phyloP scores from a whole-genome alignment of 2,888 invertebrate genomes.

The Metellina segmentata region DNA sequence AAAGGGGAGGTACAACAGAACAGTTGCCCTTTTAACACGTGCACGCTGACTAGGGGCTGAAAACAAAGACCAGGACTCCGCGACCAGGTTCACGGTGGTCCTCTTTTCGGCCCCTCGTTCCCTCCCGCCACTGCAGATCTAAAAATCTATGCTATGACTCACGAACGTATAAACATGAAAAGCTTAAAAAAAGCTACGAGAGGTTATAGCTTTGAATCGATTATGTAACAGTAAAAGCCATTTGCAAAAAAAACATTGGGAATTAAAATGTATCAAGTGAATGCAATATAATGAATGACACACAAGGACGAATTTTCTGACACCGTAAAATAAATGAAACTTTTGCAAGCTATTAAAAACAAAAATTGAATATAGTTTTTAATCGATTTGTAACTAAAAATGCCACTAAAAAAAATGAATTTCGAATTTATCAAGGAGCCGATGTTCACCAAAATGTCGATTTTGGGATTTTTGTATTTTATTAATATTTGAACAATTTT shows the following conservation, averaged over 20 bases:
- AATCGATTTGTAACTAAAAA: neutral
- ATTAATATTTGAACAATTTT: too few species aligned
- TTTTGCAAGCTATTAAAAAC: too few species aligned
- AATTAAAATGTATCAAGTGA: too few species aligned
- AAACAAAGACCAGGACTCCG: slow-evolving; percentile 40
- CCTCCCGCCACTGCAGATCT: slow-evolving; percentile 15
- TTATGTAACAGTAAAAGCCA: too few species aligned
- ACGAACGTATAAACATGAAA: neutral
- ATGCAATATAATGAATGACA: too few species aligned
- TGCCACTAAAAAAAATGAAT: too few species aligned
- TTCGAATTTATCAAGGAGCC: too few species aligned
- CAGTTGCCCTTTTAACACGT: slow-evolving; percentile 37
- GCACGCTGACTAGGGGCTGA: slow-evolving; percentile 37
- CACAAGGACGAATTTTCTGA: too few species aligned
- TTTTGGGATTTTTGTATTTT: too few species aligned
- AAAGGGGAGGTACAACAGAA: neutral
- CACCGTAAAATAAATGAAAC: too few species aligned
- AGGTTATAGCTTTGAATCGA: neutral
- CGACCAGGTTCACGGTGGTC: slow-evolving; percentile 9
- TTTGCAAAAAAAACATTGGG: too few species aligned
- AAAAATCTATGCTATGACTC: slow-evolving; percentile 28
- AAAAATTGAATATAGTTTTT: neutral
- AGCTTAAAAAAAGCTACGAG: neutral
- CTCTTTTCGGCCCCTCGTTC: neutral
- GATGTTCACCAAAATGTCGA: too few species aligned